Base-by-base conservation (phyloP, 2,888 invertebrate species). In the Lysandra coridon region DNA sequence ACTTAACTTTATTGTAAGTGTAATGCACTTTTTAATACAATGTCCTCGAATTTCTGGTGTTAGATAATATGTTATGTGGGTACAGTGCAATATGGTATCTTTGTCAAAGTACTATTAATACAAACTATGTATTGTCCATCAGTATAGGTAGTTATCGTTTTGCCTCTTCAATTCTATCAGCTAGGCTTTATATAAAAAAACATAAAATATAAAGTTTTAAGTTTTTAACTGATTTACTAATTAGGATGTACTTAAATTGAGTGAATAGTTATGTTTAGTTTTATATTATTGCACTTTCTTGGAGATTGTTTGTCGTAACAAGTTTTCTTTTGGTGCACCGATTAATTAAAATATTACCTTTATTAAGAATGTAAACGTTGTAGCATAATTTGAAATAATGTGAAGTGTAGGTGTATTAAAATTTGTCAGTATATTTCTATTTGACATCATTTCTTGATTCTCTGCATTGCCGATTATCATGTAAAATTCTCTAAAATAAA, bases 401-500 rank as follows among this genome's bases (percentile, higher is more conserved):
- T 91, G 88, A 92, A 90, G 87, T 91, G 88, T 93, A 92, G 92
- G 85, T 91, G 90, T 92, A 92, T 88, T 90, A 88, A 92, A 91
- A 90, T 88, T 91, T 90, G 88, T 92, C 91, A 90, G 89, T 92
- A 92, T 91, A 92, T 91, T 93, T 92, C 89, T 93, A 92, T 91
- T 91, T 86, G 89, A 91, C 87, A 92, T 93, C 88, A 91, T 93
- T 93, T 92, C 90, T 93, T 89, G 88, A 90, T 90, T 90, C 91
- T 94, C 91, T 94, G 93, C 94, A 94, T 94, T 94, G 94, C 94
- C 93, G 94, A 93, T 93, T 92, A 91, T 92, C 90, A 92, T 93
- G 93, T 93, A 94, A 94, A 90, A 92, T 92, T 93, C 92, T 94
- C 91, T 92, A 92, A 93, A 94, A 93, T 94, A 95, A 95, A 95